Evolutionary conservation across 1,140 invertebrate species (phyloP), one percentile per base, ranked within the genome.

Genomic region (Triops longicaudatus): DNA sequence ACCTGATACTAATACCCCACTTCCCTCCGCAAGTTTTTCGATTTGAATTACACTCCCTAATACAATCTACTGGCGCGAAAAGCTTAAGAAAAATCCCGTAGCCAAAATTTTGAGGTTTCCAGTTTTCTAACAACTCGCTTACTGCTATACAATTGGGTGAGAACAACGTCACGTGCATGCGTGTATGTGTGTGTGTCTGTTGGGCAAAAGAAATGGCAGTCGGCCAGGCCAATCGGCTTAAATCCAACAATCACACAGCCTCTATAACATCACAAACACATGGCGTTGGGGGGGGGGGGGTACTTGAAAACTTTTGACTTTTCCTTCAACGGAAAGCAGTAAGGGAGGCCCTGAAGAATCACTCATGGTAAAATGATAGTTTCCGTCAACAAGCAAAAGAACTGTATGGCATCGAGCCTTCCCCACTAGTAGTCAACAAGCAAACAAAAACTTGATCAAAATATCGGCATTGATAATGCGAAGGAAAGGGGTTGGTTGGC

Each of bases 381-480:
- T 63, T 63, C 50, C 50, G 50, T 63, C 50, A 63, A 63, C 50
- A 63, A 63, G 17, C 17, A 22, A 22, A 63, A 63, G 50, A 63
- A 63, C 31, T 63, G 43, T 12, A 44, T 12, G 22, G 14, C 50
- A 17, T 14, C 50, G 50, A 63, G 17, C 50, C 50, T 22, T 6
- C 50, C 50, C 50, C 50, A 63, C 50, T 14, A 63, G 17, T 63
- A 14, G 50, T 63, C 50, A 63, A 63, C 50, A 63, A 63, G 50
- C 50, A 63, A 63, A 63, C 50, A 63, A 63, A 63, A 63, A 63
- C 50, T 63, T 17, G 50, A 63, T 63, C 50, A 63, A 63, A 63
- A 63, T 63, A 63, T 63, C 50, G 50, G 50, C 50, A 63, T 63
- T 14, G 50, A 63, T 63, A 63, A 63, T 63, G 22, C 1, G n/a